Evolutionary conservation across 1,140 invertebrate species (phyloP).

Genomic region (Aculops lycopersici): DNA sequence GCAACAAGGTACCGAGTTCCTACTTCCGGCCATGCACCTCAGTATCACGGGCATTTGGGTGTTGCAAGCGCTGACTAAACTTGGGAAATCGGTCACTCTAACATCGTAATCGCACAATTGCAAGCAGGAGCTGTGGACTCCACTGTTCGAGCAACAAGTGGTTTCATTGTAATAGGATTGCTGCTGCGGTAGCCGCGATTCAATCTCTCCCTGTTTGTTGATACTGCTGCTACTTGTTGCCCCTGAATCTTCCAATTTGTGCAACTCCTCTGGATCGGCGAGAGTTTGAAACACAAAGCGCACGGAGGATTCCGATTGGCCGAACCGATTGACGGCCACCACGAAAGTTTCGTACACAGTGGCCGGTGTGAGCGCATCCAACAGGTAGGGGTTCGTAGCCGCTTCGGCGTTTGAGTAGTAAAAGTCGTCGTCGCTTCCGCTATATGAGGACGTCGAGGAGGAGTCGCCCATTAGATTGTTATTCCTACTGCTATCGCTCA

Average conservation of each 20-base stretch:
- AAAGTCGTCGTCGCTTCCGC: too few relatives aligned
- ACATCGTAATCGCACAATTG: slow-evolving; percentile 37
- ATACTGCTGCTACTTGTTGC: slow-evolving; percentile 2
- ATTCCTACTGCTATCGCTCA: slow-evolving; percentile 18
- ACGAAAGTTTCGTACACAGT: slow-evolving; percentile 42
- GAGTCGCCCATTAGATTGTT: too few relatives aligned
- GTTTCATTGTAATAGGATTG: slow-evolving; percentile 31
- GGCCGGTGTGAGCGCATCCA: slow-evolving; percentile 33
- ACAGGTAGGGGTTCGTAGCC: slow-evolving; percentile 25
- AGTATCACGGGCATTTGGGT: slow-evolving; percentile 31
- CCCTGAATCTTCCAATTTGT: background rate
- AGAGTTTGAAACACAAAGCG: slow-evolving; percentile 32
- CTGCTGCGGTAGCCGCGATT: slow-evolving; percentile 12
- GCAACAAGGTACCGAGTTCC: slow-evolving; percentile 38
- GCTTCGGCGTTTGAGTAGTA: slow-evolving; percentile 7
- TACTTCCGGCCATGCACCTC: slow-evolving; percentile 30
- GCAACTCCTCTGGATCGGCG: slow-evolving; percentile 1
- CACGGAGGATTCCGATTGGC: slow-evolving; percentile 32
- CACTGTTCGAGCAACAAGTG: slow-evolving; percentile 32
- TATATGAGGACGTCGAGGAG: too few relatives aligned
- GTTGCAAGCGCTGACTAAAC: slow-evolving; percentile 27
- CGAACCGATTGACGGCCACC: slow-evolving; percentile 41
- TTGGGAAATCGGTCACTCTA: slow-evolving; percentile 28
- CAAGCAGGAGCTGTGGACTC: slow-evolving; percentile 32
- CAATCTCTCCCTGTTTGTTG: slow-evolving; percentile 24